Evolutionary conservation across 2,888 invertebrate species (phyloP), one percentile per base, ranked within the genome.

Genomic region (Idaea aversata): DNA sequence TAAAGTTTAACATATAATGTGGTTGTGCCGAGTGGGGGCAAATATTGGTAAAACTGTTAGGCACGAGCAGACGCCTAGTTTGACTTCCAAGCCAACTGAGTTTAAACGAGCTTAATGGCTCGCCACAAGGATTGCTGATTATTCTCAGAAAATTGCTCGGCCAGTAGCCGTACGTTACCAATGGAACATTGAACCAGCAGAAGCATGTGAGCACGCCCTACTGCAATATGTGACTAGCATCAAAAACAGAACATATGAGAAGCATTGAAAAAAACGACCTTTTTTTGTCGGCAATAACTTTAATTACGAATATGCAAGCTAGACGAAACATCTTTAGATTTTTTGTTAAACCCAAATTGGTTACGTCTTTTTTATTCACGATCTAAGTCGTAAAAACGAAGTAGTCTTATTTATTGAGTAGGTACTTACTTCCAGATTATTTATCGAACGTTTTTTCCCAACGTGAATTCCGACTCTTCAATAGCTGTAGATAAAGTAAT

Each of bases 31-130:
- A 77, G 75, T 76, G 76, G 80, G 67, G 77, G 80, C 83, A 86
- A 85, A 88, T 85, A 86, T 86, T 83, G 84, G 86, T 82, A 83
- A 86, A 87, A 88, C 85, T 85, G 81, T 78, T 81, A 76, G 72
- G 76, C 62, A 69, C 59, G 76, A 75, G 77, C 77, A 76, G 67
- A 67, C 73, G 65, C 67, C 62, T 67, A 72, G 73, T 78, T 75
- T 75, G 77, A 77, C 77, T 83, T 77, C 74, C 73, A 67, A 67
- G 77, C 74, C 73, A 67, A 67, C 65, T 16, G 71, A 80, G 79
- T 79, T 72, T 77, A 76, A 80, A 79, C 77, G 75, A 75, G 80
- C 76, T 81, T 83, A 85, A 86, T 83, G 75, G 80, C 73, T 77
- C 75, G 78, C 72, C 76, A 73, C 77, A 76, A 75, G 78, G 78